These are phyloP conservation scores for Dolichopus griseipennis DNA, from an alignment of 2,888 invertebrate genomes.

Conservation along the genomic window DNA sequence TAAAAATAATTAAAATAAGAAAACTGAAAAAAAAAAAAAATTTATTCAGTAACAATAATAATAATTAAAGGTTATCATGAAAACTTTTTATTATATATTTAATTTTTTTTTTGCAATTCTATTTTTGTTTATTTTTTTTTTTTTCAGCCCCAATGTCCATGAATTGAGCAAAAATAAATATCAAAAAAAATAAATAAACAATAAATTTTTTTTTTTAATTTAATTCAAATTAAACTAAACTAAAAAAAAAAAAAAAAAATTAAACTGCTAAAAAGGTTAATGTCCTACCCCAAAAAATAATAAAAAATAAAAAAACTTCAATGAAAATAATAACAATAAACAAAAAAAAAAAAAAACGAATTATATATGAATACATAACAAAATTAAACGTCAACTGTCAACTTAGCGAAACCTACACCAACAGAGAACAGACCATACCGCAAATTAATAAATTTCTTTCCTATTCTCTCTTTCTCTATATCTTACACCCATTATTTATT, in stretches of 20 bases:
- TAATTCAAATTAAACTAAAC: neutral
- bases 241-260: too few species aligned
- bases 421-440: neutral
- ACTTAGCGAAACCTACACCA: neutral
- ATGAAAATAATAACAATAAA: too few species aligned
- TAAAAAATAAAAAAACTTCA: neutral
- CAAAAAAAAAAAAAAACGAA: neutral
- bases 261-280: constrained; percentile 1
- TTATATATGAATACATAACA: neutral
- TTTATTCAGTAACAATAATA: neutral
- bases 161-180: neutral
- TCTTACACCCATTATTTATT: too few species aligned
- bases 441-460: neutral
- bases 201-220: too few species aligned
- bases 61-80: constrained; percentile 6
- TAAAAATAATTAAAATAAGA: neutral
- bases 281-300: neutral
- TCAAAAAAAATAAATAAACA: too few species aligned
- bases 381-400: neutral
- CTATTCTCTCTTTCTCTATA: too few species aligned
- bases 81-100: neutral
- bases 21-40: neutral
- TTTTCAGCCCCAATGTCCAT: neutral
- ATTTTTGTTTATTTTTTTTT: neutral
- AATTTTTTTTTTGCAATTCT: neutral